Evolutionary conservation across 2,113 vertebrate genomes (phyloP).

Genomic region (Ictalurus furcatus): DNA sequence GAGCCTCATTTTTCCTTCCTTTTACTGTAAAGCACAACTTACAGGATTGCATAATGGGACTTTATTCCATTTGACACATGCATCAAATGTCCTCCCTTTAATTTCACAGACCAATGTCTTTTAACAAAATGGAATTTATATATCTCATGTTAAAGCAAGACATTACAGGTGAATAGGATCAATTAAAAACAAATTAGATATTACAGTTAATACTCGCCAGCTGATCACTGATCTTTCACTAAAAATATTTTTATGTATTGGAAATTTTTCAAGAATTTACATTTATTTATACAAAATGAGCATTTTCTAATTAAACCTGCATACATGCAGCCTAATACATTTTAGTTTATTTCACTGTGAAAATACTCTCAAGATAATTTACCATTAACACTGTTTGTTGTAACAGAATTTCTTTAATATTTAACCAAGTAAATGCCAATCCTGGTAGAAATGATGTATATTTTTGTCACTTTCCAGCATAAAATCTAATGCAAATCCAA

Average conservation of each 20-base stretch:
- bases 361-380: neutral
- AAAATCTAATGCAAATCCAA: neutral
- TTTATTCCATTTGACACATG: neutral
- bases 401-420: neutral
- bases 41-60: neutral
- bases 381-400: neutral
- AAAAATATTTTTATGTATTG: neutral
- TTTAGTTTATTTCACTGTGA: neutral
- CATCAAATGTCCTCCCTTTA: neutral
- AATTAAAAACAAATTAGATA: neutral
- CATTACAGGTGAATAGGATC: neutral
- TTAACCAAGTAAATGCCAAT: neutral
- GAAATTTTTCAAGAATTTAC: neutral
- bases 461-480: neutral
- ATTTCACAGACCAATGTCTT: neutral
- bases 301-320: neutral
- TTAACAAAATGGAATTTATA: neutral
- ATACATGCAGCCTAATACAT: neutral
- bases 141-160: neutral
- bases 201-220: neutral
- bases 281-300: neutral
- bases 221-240: neutral
- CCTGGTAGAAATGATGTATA: too few relatives aligned
- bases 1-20: neutral
- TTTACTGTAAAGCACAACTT: conserved; percentile 20